Percentiles rank a stretch among this genome's conserved stretches.
Evolutionary conservation across 2,797 vertebrate species (phyloP).

Genomic region (Mormyrops attenuatus): DNA sequence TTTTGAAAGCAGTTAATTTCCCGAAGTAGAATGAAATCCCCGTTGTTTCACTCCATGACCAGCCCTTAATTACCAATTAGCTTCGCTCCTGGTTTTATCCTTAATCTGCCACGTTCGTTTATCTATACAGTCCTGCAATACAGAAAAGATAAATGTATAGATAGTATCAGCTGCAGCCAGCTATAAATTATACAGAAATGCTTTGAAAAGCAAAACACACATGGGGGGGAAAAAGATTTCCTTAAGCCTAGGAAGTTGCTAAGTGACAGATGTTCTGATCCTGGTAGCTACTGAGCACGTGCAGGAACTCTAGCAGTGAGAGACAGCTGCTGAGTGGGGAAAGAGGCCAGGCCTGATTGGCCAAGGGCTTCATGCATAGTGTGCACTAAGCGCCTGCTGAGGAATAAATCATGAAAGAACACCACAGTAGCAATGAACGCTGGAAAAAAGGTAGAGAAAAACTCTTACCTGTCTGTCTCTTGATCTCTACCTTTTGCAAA

Average conservation of each 20-base stretch:
- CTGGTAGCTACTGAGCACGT: not conserved
- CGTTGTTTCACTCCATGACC: constrained; percentile 4
- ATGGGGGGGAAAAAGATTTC: not conserved
- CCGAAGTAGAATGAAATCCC: not conserved
- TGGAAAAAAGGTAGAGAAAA: not conserved
- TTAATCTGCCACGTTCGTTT: not conserved
- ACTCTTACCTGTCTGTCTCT: not conserved
- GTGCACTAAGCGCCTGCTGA: not conserved
- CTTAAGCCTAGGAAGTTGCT: not conserved
- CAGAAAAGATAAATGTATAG: not conserved
- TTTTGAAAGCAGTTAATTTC: not conserved
- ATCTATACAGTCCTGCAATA: not conserved
- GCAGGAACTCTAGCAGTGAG: not conserved
- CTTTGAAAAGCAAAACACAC: not conserved
- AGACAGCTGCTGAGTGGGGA: not conserved
- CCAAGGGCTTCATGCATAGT: not conserved
- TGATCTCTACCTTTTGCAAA: not conserved
- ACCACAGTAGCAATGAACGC: not conserved
- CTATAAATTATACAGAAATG: not conserved
- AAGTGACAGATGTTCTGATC: constrained; percentile 9
- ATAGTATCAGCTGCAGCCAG: not conserved
- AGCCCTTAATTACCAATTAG: not conserved
- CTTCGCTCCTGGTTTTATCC: not conserved
- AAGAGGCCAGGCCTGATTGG: not conserved
- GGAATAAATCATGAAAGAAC: not conserved